Evolutionary conservation across 2,888 invertebrate species (phyloP).

Genomic region (Oligia fasciuncula): DNA sequence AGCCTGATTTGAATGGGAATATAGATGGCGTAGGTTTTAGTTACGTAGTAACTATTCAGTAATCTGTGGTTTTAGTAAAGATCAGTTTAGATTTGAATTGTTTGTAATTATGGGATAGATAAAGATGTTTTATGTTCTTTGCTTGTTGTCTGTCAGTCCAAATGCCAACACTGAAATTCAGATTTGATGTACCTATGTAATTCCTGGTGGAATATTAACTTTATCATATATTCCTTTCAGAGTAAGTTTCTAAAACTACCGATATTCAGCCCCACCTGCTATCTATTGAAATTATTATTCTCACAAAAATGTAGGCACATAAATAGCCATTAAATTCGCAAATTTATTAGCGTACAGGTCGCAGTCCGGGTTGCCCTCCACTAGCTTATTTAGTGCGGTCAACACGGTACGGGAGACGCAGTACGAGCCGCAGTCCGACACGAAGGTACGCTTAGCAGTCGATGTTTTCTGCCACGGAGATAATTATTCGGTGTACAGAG

Average conservation of each 20-base stretch:
- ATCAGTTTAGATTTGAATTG: background rate
- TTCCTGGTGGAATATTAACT: background rate
- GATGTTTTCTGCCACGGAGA: too few species aligned
- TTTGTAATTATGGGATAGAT: constrained; percentile 1
- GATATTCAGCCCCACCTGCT: background rate
- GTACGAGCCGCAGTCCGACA: too few species aligned
- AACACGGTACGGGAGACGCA: too few species aligned
- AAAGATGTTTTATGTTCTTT: background rate
- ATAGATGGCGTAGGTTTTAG: background rate
- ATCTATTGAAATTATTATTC: too few species aligned
- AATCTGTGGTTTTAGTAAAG: constrained; percentile 1
- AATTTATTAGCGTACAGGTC: too few species aligned
- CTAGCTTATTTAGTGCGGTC: too few species aligned
- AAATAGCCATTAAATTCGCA: too few species aligned
- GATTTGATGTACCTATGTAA: background rate
- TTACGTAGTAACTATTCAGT: too few species aligned
- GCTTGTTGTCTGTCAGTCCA: background rate
- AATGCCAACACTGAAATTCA: background rate
- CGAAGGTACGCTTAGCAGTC: too few species aligned
- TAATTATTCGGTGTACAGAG: too few species aligned
- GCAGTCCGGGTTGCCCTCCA: too few species aligned
- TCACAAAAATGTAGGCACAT: too few species aligned
- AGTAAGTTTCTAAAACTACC: background rate
- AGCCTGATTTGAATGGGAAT: constrained; percentile 48
- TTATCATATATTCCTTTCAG: background rate